Conservation (phyloP, 1,140 invertebrate genomes). For the Drosophila sp. region DNA sequence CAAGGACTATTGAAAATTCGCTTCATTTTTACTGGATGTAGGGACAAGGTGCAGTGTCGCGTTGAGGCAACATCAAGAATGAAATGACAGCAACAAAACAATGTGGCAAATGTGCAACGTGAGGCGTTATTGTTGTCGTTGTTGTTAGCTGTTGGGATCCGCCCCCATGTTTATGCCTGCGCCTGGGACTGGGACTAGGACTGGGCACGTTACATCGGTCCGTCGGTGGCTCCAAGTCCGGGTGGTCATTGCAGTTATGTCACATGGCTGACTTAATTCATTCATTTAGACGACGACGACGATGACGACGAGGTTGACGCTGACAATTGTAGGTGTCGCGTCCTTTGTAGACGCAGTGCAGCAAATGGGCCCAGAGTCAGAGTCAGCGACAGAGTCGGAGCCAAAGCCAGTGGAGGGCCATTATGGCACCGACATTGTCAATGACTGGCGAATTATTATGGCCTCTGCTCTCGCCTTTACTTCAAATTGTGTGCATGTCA, state of each 20-base stretch:
- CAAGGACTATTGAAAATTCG: neutral
- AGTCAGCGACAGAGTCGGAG: neutral
- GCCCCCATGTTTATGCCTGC: constrained; percentile 9
- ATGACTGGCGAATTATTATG: constrained; percentile 79
- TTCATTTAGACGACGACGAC: constrained; percentile 70
- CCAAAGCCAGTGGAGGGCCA: constrained; percentile 60
- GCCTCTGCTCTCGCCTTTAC: constrained; percentile 43
- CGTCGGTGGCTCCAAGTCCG: constrained; percentile 20
- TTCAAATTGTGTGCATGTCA: constrained; percentile 13
- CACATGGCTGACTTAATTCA: constrained; percentile 80
- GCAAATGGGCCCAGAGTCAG: constrained; percentile 29
- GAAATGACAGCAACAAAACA: constrained; percentile 70
- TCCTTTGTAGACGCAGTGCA: constrained; percentile 69
- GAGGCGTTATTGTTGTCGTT: constrained; percentile 24
- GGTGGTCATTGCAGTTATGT: constrained; percentile 74
- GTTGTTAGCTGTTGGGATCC: constrained; percentile 1
- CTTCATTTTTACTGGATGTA: neutral
- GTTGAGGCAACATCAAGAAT: constrained; percentile 29
- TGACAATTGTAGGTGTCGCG: constrained; percentile 76
- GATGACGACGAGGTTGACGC: constrained; percentile 46
- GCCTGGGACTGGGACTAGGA: neutral
- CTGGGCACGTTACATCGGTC: constrained; percentile 6
- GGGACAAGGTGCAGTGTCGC: neutral
- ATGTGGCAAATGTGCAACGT: constrained; percentile 74
- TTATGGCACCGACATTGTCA: constrained; percentile 77